Evolutionary conservation across 2,797 vertebrate species (phyloP).

Genomic region (Squalus acanthias): DNA sequence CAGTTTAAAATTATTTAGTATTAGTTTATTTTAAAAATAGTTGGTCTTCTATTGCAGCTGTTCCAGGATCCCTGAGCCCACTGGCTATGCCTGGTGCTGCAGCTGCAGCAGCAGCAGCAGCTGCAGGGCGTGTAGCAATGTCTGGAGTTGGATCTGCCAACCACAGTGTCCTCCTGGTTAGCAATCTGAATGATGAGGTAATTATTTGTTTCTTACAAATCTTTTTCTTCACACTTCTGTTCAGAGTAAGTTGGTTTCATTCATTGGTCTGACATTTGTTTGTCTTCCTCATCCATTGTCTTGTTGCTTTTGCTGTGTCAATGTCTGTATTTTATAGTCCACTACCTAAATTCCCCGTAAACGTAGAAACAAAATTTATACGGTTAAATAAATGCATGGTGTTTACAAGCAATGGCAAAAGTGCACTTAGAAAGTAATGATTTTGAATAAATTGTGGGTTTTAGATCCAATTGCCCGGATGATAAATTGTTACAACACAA

Average conservation of each 20-base stretch:
- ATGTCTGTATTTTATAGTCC: background rate
- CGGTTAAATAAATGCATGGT: background rate
- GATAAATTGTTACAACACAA: background rate
- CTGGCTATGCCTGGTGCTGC: slow-evolving; percentile 80
- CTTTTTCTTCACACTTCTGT: background rate
- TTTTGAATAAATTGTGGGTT: background rate
- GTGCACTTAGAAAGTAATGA: background rate
- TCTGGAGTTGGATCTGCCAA: slow-evolving; percentile 76
- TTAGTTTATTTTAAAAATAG: slow-evolving; percentile 49
- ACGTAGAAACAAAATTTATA: background rate
- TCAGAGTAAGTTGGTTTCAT: background rate
- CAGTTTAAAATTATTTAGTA: slow-evolving; percentile 40
- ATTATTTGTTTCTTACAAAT: slow-evolving; percentile 42
- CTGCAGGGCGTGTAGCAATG: slow-evolving; percentile 85
- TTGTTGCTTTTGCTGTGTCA: background rate
- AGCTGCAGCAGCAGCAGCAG: slow-evolving; percentile 84
- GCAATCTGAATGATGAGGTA: slow-evolving; percentile 98
- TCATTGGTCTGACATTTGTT: slow-evolving; percentile 14
- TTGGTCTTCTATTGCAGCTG: slow-evolving; percentile 69
- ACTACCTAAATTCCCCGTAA: background rate
- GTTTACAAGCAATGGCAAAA: background rate
- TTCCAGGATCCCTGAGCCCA: slow-evolving; percentile 86
- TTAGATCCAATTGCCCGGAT: background rate
- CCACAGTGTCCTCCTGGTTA: slow-evolving; percentile 89
- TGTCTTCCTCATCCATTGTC: background rate